A percentile compares a stretch with the other conserved stretches of the same genome.
phyloP scores from a whole-genome alignment of 1,140 invertebrate genomes.

The Parapsyche elsis region DNA sequence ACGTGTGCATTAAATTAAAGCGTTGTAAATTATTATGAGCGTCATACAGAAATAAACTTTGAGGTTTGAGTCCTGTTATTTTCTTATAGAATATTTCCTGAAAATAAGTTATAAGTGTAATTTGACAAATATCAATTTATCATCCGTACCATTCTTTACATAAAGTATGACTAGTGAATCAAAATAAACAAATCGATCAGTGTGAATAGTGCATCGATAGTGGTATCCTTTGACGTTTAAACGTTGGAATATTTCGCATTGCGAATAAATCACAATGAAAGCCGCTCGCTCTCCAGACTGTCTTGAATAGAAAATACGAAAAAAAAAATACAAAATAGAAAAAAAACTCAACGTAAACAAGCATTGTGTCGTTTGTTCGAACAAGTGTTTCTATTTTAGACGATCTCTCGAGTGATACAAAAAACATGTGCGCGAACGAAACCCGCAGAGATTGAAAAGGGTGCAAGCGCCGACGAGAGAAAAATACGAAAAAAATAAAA shows the following conservation, averaged over 20 bases:
- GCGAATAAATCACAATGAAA: conserved; percentile 10
- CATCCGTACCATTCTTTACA: too few relatives aligned
- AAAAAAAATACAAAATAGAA: background rate
- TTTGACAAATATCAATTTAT: too few relatives aligned
- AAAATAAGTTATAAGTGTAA: too few relatives aligned
- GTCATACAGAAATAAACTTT: too few relatives aligned
- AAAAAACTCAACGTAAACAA: conserved; percentile 14
- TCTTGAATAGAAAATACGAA: background rate
- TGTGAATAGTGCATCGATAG: too few relatives aligned
- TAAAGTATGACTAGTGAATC: too few relatives aligned
- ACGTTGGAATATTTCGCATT: background rate
- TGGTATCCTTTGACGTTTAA: background rate
- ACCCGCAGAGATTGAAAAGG: conserved; percentile 25
- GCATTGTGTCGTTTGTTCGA: conserved; percentile 24
- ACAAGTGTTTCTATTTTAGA: conserved; percentile 15
- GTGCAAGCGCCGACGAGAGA: background rate
- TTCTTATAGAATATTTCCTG: too few relatives aligned
- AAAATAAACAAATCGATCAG: too few relatives aligned
- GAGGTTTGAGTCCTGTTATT: too few relatives aligned
- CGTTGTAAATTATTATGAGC: too few relatives aligned
- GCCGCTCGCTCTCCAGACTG: background rate
- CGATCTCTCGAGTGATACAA: conserved; percentile 10
- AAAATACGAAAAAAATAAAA: background rate
- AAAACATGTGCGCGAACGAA: background rate
- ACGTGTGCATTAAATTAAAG: too few relatives aligned